Evolutionary conservation across 2,888 invertebrate genomes (phyloP), one percentile per base, ranked within the genome.

Genomic region (Polymixis lichenea): DNA sequence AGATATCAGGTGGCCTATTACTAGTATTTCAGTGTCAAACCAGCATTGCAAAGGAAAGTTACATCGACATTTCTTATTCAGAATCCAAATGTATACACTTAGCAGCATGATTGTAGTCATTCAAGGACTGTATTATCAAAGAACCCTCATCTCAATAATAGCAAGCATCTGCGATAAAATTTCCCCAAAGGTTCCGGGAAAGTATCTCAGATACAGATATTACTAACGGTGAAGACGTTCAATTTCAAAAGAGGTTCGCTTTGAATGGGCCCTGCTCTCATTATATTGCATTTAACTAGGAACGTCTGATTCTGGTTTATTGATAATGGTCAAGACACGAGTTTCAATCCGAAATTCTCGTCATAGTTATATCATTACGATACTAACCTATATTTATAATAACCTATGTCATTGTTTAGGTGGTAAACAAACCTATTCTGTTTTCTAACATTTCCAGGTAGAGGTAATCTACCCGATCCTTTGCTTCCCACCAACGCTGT

Each of bases 71-170:
- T 4, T 61, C 66, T 80, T 72, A 60, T 51, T 55, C 55, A 67
- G 32, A 69, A 43, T 72, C 1, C 19, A 66, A 77, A 69, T 68
- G 32, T 65, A 62, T 65, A 75, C n/a, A n/a, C 68, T 22, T 62
- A 55, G 58, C 51, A 75, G 56, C 58, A 69, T 69, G 58, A 82
- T 72, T 69, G 51, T 69, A 72, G 51, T 38, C 65, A 71, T 75
- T 82, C 56, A 72, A 72, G 51, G 71, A 61, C 77, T 73, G 51
- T 78, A 51, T 75, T 75, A 82, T 82, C 70, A 83, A 72, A 80
- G 75, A 69, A 76, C 75, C 71, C 69, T 79, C 77, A 68, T 71
- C 77, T 72, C 61, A 75, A 79, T 82, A 82, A 82, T 69, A 78
- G 75, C 67, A 65, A 72, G 72, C 61, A 82, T 82, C 69, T 78